phyloP scores from a whole-genome alignment of 2,797 vertebrate species.

The Clamator glandarius region DNA sequence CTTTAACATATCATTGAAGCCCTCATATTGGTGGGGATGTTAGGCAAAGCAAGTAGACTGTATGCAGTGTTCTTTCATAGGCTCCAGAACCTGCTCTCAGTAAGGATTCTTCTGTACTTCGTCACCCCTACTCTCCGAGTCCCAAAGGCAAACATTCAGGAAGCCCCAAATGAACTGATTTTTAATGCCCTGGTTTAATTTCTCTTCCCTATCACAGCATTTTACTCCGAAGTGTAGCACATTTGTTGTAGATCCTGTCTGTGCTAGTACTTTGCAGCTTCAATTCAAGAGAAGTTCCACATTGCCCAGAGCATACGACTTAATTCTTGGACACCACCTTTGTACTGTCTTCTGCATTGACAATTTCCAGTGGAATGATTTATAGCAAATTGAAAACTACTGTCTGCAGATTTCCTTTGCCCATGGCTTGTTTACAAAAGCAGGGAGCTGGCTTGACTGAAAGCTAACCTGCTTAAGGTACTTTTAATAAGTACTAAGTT shows the following conservation, averaged over 20 bases:
- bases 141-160: not conserved
- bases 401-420: not conserved
- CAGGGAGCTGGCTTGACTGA: not conserved
- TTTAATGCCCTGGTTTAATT: not conserved
- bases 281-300: not conserved
- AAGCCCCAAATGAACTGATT: not conserved
- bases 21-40: rapidly evolving
- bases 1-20: not conserved
- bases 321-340: not conserved
- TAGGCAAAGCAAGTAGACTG: not conserved
- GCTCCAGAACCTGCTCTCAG: not conserved
- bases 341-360: not conserved
- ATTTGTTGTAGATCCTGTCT: not conserved
- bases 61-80: not conserved
- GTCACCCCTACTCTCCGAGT: not conserved
- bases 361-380: not conserved
- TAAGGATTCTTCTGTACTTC: not conserved
- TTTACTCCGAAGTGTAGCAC: not conserved
- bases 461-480: not conserved
- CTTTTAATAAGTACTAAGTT: not conserved
- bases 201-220: not conserved
- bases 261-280: not conserved
- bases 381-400: not conserved
- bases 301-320: not conserved
- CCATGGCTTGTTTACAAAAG: not conserved